Evolutionary conservation across 2,797 vertebrate species (phyloP).

Genomic region (Xenopus petersii): DNA sequence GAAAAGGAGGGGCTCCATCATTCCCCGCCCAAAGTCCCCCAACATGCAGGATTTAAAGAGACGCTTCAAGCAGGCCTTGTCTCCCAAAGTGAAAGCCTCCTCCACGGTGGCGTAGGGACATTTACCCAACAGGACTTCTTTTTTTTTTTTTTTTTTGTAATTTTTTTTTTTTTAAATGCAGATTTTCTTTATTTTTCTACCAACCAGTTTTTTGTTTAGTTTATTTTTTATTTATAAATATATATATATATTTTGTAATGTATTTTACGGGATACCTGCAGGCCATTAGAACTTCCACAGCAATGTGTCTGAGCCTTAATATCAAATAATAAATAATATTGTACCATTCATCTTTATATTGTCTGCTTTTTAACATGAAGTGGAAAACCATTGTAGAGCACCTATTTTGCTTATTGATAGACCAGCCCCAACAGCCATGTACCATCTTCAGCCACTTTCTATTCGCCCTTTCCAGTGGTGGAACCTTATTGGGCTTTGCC

Average conservation of each 20-base stretch:
- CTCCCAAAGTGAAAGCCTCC: constrained; percentile 68
- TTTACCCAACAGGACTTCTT: background rate
- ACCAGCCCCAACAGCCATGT: too few relatives aligned
- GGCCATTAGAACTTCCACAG: too few relatives aligned
- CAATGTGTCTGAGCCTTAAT: too few relatives aligned
- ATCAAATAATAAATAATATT: too few relatives aligned
- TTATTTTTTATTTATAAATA: constrained; percentile 11
- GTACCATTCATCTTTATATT: too few relatives aligned
- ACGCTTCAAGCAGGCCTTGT: constrained; percentile 76
- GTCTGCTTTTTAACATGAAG: too few relatives aligned
- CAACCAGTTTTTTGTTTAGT: background rate
- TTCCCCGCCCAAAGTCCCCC: constrained; percentile 73
- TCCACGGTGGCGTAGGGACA: constrained; percentile 13
- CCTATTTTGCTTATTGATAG: too few relatives aligned
- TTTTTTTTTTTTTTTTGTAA: constrained; percentile 35
- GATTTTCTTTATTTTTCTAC: constrained; percentile 18
- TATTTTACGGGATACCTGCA: too few relatives aligned
- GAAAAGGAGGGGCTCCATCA: constrained; percentile 62
- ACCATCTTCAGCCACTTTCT: too few relatives aligned
- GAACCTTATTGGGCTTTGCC: too few relatives aligned
- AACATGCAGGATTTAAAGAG: constrained; percentile 79
- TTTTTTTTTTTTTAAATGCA: constrained; percentile 36
- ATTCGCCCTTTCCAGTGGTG: too few relatives aligned
- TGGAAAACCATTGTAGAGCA: too few relatives aligned
- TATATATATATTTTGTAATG: constrained; percentile 2